Percentiles rank a stretch among this genome's conserved stretches.
Conservation (phyloP, 2,113 vertebrate species). For the Ammodytes dubius region DNA sequence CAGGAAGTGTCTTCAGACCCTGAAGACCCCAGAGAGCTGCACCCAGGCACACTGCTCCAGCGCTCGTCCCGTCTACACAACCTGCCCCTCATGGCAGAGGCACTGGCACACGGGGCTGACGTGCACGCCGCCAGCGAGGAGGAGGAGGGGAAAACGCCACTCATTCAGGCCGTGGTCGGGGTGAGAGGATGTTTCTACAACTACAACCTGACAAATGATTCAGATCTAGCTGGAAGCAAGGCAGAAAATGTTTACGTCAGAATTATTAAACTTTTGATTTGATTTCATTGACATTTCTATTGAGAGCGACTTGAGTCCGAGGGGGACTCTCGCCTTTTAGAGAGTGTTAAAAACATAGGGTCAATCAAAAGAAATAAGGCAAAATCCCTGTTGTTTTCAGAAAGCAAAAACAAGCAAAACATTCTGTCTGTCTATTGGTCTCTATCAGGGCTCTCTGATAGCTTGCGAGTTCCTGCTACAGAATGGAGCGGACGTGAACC, state of each 20-base stretch:
- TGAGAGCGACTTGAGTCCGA: neutral
- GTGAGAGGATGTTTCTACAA: conserved; percentile 79
- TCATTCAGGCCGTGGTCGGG: conserved; percentile 96
- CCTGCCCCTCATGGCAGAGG: conserved; percentile 94
- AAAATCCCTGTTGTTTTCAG: neutral
- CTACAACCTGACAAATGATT: no score
- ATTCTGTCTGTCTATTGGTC: conserved; percentile 2
- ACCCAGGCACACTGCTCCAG: conserved; percentile 89
- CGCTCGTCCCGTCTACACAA: conserved; percentile 90
- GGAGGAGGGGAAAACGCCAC: conserved; percentile 90
- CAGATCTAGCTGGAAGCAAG: neutral
- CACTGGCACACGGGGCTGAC: conserved; percentile 95
- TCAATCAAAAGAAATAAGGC: no score
- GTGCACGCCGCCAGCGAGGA: conserved; percentile 90
- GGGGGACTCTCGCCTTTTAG: no score
- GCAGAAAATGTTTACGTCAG: neutral
- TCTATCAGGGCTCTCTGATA: conserved; percentile 92
- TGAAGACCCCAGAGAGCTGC: conserved; percentile 82
- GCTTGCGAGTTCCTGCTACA: conserved; percentile 98
- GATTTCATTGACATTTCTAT: neutral
- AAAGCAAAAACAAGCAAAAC: neutral
- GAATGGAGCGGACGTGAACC: conserved; percentile 97
- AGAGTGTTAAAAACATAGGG: no score
- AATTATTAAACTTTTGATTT: neutral
- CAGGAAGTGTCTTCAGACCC: conserved; percentile 83